These are phyloP conservation scores for Theocolax elegans DNA, from an alignment of 1,140 invertebrate species.

Conservation along the genomic window DNA sequence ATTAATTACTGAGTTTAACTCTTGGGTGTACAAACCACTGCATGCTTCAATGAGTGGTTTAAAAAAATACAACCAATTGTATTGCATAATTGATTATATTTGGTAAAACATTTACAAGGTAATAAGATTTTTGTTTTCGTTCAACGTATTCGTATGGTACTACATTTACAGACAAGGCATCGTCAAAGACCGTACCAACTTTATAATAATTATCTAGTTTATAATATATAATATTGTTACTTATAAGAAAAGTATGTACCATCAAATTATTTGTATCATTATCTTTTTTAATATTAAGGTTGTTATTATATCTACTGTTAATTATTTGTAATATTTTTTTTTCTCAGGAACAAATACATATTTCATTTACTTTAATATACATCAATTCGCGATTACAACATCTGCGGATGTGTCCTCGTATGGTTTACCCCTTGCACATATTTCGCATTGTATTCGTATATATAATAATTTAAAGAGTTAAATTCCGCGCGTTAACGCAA, in stretches of 20 bases:
- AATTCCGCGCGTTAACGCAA: constrained; percentile 11
- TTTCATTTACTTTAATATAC: constrained; percentile 61
- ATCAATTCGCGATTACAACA: constrained; percentile 64
- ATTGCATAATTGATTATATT: constrained; percentile 69
- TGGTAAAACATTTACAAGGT: constrained; percentile 69
- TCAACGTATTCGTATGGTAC: constrained; percentile 59
- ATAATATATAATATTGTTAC: constrained; percentile 56
- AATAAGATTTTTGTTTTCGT: constrained; percentile 65
- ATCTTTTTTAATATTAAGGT: constrained; percentile 61
- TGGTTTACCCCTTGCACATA: constrained; percentile 17
- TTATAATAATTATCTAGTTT: constrained; percentile 62
- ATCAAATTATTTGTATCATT: constrained; percentile 62
- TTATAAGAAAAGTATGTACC: constrained; percentile 67
- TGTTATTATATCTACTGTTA: constrained; percentile 59
- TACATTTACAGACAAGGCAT: constrained; percentile 69
- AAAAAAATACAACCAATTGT: constrained; percentile 14
- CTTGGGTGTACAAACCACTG: too few species aligned
- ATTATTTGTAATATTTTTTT: constrained; percentile 59
- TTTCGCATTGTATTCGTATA: constrained; percentile 27
- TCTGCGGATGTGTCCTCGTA: constrained; percentile 50
- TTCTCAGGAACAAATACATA: constrained; percentile 62
- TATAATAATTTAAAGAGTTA: constrained; percentile 36
- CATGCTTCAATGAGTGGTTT: neutral
- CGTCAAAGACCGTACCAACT: constrained; percentile 67
- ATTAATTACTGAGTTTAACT: too few species aligned